A percentile compares a stretch with the other conserved stretches of the same genome.
Conservation (phyloP, 2,797 vertebrate genomes). For the Ptychadena robeensis region DNA sequence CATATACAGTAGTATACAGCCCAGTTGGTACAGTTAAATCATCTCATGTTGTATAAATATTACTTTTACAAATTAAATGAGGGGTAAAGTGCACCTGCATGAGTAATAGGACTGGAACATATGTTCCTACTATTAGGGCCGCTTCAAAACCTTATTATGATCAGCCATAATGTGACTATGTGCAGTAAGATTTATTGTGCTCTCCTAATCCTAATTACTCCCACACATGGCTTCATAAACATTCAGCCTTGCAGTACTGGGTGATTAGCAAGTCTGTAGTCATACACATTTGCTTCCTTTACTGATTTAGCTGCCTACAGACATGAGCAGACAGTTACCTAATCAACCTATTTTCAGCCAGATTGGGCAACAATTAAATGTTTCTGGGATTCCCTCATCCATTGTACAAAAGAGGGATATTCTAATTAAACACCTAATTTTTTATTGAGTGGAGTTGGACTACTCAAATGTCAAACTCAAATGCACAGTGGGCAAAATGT, state of each 20-base stretch:
- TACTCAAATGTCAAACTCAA: no score
- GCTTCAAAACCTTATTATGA: constrained; percentile 47
- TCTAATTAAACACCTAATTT: no score
- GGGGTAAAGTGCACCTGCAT: constrained; percentile 53
- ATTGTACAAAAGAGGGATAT: no score
- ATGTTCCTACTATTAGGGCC: constrained; percentile 52
- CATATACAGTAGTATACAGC: constrained; percentile 10
- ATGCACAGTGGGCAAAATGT: no score
- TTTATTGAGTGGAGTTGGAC: no score
- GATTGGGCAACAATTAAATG: no score
- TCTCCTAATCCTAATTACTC: constrained; percentile 49
- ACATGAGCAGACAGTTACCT: no score
- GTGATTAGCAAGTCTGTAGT: not conserved
- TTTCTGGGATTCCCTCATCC: no score
- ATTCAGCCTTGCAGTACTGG: not conserved
- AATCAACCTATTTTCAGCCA: no score
- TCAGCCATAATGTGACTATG: constrained; percentile 18
- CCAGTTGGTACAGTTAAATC: constrained; percentile 9
- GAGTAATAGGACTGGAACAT: constrained; percentile 49
- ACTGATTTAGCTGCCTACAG: not conserved
- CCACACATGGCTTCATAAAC: constrained; percentile 38
- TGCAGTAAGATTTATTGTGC: constrained; percentile 49
- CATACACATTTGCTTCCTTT: not conserved
- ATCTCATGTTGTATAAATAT: constrained; percentile 51
- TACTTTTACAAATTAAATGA: constrained; percentile 56